These are phyloP conservation scores for Polypterus senegalus DNA, from an alignment of 2,113 vertebrate species.

Conservation along the genomic window DNA sequence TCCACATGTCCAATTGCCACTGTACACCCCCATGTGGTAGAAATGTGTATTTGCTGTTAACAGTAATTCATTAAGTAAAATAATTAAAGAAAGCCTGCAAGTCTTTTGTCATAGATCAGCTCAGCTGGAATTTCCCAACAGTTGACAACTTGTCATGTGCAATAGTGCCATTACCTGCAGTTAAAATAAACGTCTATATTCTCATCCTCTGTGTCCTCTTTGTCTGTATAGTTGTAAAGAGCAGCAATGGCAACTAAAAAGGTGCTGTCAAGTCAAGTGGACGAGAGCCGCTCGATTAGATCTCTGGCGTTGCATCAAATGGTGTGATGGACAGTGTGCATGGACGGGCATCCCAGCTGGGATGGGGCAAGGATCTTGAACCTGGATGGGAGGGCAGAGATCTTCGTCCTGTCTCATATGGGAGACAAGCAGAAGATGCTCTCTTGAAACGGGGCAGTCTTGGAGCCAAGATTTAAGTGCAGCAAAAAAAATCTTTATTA, in stretches of 20 bases:
- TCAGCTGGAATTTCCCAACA: not conserved
- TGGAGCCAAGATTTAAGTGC: no score
- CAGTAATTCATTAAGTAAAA: constrained; percentile 1
- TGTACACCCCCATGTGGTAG: not conserved
- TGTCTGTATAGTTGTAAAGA: no score
- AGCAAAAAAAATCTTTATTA: no score
- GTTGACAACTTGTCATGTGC: not conserved
- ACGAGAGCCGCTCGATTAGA: not conserved
- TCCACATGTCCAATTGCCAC: not conserved
- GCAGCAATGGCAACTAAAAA: no score
- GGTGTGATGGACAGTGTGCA: no score
- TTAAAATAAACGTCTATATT: constrained; percentile 1
- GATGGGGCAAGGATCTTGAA: not conserved
- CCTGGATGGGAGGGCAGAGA: no score
- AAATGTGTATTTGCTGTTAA: not conserved
- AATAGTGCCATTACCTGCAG: constrained; percentile 4
- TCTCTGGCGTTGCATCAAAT: not conserved
- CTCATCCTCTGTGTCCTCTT: not conserved
- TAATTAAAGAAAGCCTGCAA: not conserved
- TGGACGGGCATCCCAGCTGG: no score
- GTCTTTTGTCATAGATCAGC: not conserved
- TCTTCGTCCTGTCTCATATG: no score
- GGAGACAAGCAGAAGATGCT: no score
- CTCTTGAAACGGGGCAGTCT: no score
- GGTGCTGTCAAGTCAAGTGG: not conserved